Evolutionary conservation across 2,113 vertebrate species (phyloP).

Genomic region (Lycaon pictus): DNA sequence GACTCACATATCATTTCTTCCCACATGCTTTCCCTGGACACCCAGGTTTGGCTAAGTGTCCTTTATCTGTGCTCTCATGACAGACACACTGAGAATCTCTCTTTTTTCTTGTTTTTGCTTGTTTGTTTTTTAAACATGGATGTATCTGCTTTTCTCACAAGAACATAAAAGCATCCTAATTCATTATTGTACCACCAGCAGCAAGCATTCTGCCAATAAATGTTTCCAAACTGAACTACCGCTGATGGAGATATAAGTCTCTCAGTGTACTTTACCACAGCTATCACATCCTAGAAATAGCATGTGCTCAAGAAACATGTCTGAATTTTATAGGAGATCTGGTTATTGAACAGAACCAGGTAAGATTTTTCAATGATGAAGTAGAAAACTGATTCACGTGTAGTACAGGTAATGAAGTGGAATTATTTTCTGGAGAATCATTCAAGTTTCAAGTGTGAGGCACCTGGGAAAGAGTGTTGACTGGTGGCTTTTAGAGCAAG

Average conservation of each 20-base stretch:
- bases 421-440: not conserved
- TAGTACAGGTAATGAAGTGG: not conserved
- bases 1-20: not conserved
- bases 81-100: not conserved
- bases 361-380: not conserved
- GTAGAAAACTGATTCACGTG: not conserved
- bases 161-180: conserved; percentile 55
- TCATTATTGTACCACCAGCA: not conserved
- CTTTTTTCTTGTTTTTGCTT: not conserved
- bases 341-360: not conserved
- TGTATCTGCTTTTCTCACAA: not conserved
- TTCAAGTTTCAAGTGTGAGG: not conserved
- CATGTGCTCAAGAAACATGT: not conserved
- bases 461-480: not conserved
- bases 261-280: not conserved
- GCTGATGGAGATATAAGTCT: not conserved
- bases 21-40: not conserved
- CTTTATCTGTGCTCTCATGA: not conserved
- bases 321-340: not conserved
- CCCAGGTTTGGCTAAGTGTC: not conserved
- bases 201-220: conserved; percentile 1
- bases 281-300: not conserved
- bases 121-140: not conserved
- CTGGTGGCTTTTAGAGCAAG: not conserved
- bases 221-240: not conserved